Conservation (phyloP, 2,888 invertebrate species). For the Oegoconia quadripuncta region DNA sequence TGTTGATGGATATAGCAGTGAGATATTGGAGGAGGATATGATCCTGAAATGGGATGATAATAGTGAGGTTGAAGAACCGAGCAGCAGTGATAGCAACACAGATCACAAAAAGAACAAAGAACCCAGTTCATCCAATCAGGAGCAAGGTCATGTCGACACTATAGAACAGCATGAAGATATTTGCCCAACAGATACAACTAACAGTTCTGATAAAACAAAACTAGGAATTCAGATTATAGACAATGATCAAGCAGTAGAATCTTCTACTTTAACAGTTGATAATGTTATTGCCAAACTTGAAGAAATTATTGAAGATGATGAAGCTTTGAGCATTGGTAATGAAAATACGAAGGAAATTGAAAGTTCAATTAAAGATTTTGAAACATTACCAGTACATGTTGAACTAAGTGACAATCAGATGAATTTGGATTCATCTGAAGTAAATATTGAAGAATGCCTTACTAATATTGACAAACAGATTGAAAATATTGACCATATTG, state of each 20-base stretch:
- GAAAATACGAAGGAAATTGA: no score
- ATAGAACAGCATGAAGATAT: no score
- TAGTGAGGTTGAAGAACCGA: constrained; percentile 18
- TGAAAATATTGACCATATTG: neutral
- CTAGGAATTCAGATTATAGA: neutral
- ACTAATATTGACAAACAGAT: neutral
- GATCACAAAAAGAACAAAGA: no score
- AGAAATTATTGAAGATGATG: constrained; percentile 8
- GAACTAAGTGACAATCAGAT: neutral
- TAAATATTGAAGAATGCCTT: neutral
- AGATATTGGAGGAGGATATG: constrained; percentile 38
- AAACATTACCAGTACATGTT: neutral
- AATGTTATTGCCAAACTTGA: neutral
- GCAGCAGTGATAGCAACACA: no score
- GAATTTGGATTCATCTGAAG: neutral
- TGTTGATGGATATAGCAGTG: constrained; percentile 6
- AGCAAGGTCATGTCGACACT: neutral
- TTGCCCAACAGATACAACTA: constrained; percentile 1
- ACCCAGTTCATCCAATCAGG: neutral
- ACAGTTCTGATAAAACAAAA: constrained; percentile 10
- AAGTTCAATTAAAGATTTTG: no score
- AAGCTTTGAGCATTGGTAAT: no score
- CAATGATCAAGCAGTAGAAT: no score
- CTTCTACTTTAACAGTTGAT: constrained; percentile 4
- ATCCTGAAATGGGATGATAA: constrained; percentile 48